These are phyloP conservation scores for Coracopsis vasa DNA, from an alignment of 2,113 vertebrate genomes.

Conservation along the genomic window DNA sequence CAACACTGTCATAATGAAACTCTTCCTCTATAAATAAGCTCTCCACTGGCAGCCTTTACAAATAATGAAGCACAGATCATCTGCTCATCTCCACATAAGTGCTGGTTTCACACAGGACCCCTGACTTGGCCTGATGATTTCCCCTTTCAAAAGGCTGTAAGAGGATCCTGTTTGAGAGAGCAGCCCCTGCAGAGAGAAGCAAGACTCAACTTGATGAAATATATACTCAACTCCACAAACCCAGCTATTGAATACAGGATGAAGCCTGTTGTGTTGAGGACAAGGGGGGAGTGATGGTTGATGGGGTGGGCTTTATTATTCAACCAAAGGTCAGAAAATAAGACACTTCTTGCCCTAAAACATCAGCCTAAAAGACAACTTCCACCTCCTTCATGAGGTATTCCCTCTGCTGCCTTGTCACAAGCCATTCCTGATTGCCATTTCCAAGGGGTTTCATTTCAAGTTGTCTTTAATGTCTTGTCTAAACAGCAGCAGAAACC, in stretches of 20 bases:
- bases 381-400: background rate
- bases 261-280: background rate
- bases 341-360: background rate
- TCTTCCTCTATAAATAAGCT: background rate
- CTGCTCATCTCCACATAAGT: background rate
- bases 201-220: background rate
- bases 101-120: background rate
- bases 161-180: background rate
- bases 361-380: background rate
- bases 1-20: background rate
- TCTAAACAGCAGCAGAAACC: background rate
- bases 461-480: background rate
- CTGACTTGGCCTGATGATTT: background rate
- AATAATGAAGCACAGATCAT: slow-evolving; percentile 20
- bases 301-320: background rate
- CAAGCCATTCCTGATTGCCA: background rate
- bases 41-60: background rate
- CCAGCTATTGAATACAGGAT: background rate
- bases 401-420: background rate
- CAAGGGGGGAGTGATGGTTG: background rate
- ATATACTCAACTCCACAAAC: background rate
- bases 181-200: background rate
- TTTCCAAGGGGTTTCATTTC: background rate
- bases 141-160: background rate
- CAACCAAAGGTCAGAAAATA: background rate